These are phyloP conservation scores for Stichopus horrens DNA, from an alignment of 53 echinoderm and acorn worm species.

Conservation along the genomic window DNA sequence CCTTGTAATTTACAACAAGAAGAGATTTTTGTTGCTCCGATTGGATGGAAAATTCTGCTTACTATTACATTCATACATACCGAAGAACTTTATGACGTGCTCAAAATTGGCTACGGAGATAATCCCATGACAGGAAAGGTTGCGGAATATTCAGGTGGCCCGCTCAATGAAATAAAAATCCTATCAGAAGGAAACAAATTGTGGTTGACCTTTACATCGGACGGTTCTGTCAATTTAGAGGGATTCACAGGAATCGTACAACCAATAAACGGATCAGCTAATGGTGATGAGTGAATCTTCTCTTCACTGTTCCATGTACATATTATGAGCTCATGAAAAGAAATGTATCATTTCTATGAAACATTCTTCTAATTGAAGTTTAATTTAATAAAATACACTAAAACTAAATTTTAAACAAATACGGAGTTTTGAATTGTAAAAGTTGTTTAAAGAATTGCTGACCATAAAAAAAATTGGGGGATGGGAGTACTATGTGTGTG, in stretches of 20 bases:
- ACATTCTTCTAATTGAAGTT: neutral
- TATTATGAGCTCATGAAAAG: neutral
- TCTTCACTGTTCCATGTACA: neutral
- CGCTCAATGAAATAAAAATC: neutral
- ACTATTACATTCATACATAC: neutral
- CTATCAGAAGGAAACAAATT: neutral
- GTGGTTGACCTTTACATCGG: neutral
- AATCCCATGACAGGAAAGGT: neutral
- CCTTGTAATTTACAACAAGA: neutral
- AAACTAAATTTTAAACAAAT: neutral
- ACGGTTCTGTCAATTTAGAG: neutral
- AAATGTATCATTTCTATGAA: neutral
- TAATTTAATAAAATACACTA: neutral
- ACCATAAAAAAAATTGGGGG: too few species aligned
- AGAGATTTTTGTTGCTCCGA: neutral
- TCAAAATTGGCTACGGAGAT: constrained; percentile 3
- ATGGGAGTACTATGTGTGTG: too few species aligned
- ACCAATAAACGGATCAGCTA: neutral
- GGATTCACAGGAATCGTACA: neutral
- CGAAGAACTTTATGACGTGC: neutral
- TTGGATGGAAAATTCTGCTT: neutral
- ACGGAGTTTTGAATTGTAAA: neutral
- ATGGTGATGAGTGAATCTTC: neutral
- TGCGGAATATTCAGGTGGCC: neutral
- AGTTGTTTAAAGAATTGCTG: neutral